Base-by-base conservation (phyloP, 2,797 vertebrate genomes). In the Hyperoplus lanceolatus region DNA sequence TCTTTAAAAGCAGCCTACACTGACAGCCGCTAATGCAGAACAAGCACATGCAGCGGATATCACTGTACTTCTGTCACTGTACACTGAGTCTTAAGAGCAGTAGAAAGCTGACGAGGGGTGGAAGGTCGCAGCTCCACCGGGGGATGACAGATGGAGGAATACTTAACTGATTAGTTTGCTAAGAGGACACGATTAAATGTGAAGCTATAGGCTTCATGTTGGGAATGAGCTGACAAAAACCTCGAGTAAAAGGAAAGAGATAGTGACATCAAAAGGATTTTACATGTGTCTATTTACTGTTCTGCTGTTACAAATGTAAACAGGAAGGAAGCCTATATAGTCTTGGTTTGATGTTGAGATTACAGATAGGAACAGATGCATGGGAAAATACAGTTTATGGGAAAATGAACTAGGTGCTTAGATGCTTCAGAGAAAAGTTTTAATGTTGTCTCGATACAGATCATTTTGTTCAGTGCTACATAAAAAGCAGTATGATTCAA, bases 91-190 rank as follows among this genome's bases (percentile, higher is more conserved):
- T 83, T 78, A 87, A 60, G 55, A 70, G 64, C 57, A 60, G 58
- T 67, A 70, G 78, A 70, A 59, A 66, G 84, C 79, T 72, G 75
- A 76, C 29, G 5, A 49, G 59, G 85, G 75, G 4, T 83, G 59
- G 55, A 18, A 78, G 82, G 87, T 81, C 55, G 50, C 49, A 57
- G 83, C 73, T 85, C 62, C 63, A 50, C 15, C 29, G 73, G 62
- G 64, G 70, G 5, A 6, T 15, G 74, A 90, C 91, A 94, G 92
- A 93, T 91, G 93, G 93, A 88, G 61, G 73, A 79, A 89, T 83
- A 56, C 89, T 92, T 91, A 91, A 83, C 80, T 83, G 88, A 86
- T 93, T 93, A 82, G 85, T 89, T 81, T 70, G 55, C 75, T 78
- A 82, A 88, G 88, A 87, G 62, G 90, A 88, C 74, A 59, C 8